Evolutionary conservation across 2,888 invertebrate species (phyloP), one percentile per base, ranked within the genome.

Genomic region (Parochlus steinenii): DNA sequence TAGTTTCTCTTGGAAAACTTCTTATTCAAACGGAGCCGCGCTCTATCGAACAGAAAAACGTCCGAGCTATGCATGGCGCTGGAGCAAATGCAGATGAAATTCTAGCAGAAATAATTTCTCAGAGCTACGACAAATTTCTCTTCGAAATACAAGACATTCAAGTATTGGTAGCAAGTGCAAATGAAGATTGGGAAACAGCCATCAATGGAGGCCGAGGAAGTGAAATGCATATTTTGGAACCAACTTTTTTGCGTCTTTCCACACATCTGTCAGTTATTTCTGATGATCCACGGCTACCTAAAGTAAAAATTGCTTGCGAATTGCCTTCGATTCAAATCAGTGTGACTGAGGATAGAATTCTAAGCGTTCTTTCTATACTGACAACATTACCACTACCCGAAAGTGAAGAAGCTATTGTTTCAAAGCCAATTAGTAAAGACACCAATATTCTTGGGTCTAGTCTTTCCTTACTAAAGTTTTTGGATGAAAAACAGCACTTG

Each of bases 211-310:
- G 62, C 7, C 57, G 60, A 31, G 62, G 64, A 1, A 68, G 72
- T 1, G 65, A 71, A 0, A 64, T 82, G 56, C 81, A 83, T 51
- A 55, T 89, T 26, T 55, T 89, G 28, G 70, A 74, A 39, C 86
- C 79, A 3, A 76, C 79, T 1, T 73, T 70, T 18, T 55, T 86
- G 27, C 58, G 68, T 40, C 65, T 97, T 29, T 67, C 75, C 40
- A 71, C 92, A 36, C 75, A 81, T 47, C 79, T 89, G 48, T 89
- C 92, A 51, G 66, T 93, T 32, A 71, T 98, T 37, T 69, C 71
- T 3, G 82, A 92, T 49, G 95, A 98, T 62, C 82, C 90, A 0
- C 63, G 83, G n/a, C 58, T 98, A 51, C 87, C 97, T 0, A 82
- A 85, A 59, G 63, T 81, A 40, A 85, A 81, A 56, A 57, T 97